These are phyloP conservation scores for Drosophila greeni DNA, from an alignment of 2,888 invertebrate genomes.

Conservation along the genomic window DNA sequence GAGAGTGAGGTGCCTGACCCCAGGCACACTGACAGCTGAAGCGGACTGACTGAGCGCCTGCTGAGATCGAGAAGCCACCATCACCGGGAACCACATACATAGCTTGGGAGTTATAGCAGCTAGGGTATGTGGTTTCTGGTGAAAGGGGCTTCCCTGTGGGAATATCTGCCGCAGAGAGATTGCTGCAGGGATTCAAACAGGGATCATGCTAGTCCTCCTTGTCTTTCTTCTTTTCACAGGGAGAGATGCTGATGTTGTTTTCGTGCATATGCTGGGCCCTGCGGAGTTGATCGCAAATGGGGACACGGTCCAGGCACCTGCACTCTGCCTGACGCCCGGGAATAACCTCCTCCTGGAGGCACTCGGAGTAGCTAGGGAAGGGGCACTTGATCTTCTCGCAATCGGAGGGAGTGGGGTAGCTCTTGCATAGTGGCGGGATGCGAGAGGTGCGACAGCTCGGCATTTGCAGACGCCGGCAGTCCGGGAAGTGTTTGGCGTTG, in stretches of 20 bases:
- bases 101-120: too few species aligned
- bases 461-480: constrained; percentile 41
- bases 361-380: constrained; percentile 64
- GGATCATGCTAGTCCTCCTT: not conserved
- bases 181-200: not conserved
- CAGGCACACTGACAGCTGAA: not conserved
- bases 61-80: not conserved
- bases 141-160: not conserved
- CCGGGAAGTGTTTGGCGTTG: not conserved
- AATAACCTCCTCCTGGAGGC: constrained; percentile 21
- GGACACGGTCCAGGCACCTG: not conserved
- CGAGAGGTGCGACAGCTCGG: constrained; percentile 54
- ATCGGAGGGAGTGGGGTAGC: rapidly evolving
- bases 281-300: constrained; percentile 14
- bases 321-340: constrained; percentile 45
- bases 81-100: constrained; percentile 1
- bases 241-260: constrained; percentile 10
- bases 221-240: constrained; percentile 19
- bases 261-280: not conserved
- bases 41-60: not conserved
- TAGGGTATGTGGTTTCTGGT: not conserved
- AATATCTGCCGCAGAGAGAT: not conserved
- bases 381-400: constrained; percentile 53
- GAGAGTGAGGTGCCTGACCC: not conserved
- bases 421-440: constrained; percentile 37